Evolutionary conservation across 92 coral and sea anemone genomes (phyloP).

Genomic region (Porites lobata): DNA sequence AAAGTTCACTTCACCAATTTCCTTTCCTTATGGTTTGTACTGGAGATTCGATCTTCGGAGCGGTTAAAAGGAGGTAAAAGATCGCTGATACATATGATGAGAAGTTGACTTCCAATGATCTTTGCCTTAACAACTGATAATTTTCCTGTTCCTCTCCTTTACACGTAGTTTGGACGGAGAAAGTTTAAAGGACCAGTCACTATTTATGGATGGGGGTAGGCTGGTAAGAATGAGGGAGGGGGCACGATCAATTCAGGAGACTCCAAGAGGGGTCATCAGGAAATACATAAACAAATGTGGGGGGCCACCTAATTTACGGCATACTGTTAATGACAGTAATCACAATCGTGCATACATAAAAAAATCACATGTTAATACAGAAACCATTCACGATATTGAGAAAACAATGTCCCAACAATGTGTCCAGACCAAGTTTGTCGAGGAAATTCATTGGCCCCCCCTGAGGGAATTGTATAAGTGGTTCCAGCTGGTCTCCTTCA

Average conservation of each 20-base stretch:
- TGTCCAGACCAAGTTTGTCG: too few relatives aligned
- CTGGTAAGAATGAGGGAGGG: background rate
- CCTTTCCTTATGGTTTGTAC: background rate
- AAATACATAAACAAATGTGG: background rate
- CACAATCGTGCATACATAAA: too few relatives aligned
- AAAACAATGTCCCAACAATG: too few relatives aligned
- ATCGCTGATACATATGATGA: constrained; percentile 1
- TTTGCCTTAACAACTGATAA: background rate
- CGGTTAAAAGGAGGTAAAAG: constrained; percentile 3
- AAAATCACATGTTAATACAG: too few relatives aligned
- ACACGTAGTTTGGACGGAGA: background rate
- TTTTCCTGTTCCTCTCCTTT: background rate
- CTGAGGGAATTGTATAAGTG: too few relatives aligned
- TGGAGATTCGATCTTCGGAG: constrained; percentile 1
- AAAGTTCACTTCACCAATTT: background rate
- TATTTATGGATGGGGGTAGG: background rate
- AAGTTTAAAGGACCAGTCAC: background rate
- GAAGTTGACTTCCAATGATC: background rate
- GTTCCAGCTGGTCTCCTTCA: background rate
- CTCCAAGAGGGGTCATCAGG: background rate
- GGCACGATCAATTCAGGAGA: background rate
- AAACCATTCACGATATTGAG: too few relatives aligned
- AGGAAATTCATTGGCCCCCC: too few relatives aligned
- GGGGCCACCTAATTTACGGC: too few relatives aligned
- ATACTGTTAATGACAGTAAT: too few relatives aligned